Evolutionary conservation across 1,140 invertebrate genomes (phyloP).

Genomic region (Trissolcus basalis): DNA sequence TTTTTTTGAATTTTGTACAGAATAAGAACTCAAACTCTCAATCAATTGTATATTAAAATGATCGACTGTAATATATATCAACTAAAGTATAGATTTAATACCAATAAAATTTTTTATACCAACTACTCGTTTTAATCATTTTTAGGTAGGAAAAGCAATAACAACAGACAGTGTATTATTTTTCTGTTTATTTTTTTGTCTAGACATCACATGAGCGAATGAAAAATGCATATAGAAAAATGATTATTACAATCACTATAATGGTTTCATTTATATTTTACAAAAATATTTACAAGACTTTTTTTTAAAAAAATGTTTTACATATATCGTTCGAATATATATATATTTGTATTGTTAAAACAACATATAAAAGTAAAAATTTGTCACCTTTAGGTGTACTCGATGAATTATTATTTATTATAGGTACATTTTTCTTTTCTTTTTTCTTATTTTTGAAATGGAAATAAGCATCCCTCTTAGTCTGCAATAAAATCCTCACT

Average conservation of each 20-base stretch:
- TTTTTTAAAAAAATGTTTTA: constrained; percentile 20
- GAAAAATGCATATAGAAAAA: constrained; percentile 47
- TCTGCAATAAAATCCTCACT: constrained; percentile 2
- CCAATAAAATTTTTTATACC: too few species aligned
- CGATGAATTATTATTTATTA: constrained; percentile 3
- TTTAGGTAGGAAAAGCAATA: not conserved
- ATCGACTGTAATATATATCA: too few species aligned
- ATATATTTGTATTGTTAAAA: constrained; percentile 22
- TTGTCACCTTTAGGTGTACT: constrained; percentile 15
- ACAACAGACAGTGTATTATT: not conserved
- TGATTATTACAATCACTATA: constrained; percentile 45
- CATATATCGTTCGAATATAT: constrained; percentile 12
- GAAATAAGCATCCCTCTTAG: constrained; percentile 7
- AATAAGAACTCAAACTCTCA: not conserved
- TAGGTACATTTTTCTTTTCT: constrained; percentile 7
- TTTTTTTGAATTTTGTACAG: not conserved
- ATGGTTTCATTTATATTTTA: constrained; percentile 36
- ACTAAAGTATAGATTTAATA: too few species aligned
- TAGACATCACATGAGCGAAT: constrained; percentile 55
- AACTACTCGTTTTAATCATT: too few species aligned
- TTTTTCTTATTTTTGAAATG: not conserved
- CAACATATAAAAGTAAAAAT: constrained; percentile 41
- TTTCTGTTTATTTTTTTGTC: constrained; percentile 3
- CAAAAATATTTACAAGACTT: constrained; percentile 47
- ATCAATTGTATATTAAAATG: not conserved